Evolutionary conservation across 1,140 invertebrate species (phyloP).

Genomic region (Globodera rostochiensis): DNA sequence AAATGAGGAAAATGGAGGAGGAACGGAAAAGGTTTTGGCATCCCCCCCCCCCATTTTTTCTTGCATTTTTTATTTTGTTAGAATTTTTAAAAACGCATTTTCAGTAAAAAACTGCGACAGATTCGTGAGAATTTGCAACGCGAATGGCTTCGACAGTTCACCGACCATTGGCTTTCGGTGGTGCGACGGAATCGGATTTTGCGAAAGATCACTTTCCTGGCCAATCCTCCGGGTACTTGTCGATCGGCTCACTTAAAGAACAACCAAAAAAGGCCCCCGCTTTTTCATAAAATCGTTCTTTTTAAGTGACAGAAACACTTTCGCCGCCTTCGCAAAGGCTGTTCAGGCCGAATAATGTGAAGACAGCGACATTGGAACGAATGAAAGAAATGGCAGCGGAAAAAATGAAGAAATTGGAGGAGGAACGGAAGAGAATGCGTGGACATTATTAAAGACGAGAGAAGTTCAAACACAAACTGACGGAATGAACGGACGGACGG

Average conservation of each 20-base stretch:
- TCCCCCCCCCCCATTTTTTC: no score
- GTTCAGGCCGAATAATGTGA: not conserved
- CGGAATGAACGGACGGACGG: not conserved
- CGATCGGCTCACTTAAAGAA: no score
- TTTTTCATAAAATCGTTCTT: not conserved
- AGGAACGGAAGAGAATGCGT: not conserved
- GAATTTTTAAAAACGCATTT: not conserved
- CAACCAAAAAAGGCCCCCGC: not conserved
- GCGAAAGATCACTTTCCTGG: not conserved
- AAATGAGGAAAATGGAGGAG: conserved; percentile 17
- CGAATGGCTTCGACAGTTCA: conserved; percentile 29
- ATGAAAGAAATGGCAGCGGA: not conserved
- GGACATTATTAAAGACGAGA: not conserved
- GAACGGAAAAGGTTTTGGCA: not conserved
- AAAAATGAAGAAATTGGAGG: not conserved
- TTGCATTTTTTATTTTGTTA: no score
- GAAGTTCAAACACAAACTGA: not conserved
- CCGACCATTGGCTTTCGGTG: conserved; percentile 28
- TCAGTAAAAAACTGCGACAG: not conserved
- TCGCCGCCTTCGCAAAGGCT: conserved; percentile 3
- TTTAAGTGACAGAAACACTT: not conserved
- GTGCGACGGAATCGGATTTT: conserved; percentile 20
- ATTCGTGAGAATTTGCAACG: conserved; percentile 30
- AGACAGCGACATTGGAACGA: not conserved
- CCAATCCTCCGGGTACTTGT: not conserved